These are phyloP conservation scores for Antheraea yamamai DNA, from an alignment of 2,888 invertebrate species.

Conservation along the genomic window DNA sequence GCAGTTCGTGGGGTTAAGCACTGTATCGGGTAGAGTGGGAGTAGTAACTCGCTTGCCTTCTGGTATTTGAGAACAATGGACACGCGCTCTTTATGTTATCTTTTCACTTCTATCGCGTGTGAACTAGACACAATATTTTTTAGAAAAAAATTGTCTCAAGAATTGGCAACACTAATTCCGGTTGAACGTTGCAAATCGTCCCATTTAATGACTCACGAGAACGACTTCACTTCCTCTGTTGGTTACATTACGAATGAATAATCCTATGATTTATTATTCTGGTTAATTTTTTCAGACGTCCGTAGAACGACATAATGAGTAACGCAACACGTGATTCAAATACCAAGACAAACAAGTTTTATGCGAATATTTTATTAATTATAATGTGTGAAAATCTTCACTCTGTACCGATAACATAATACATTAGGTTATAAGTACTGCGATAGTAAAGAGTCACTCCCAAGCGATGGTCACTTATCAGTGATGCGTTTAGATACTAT, in stretches of 20 bases:
- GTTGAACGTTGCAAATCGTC: background rate
- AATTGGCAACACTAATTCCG: background rate
- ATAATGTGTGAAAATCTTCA: background rate
- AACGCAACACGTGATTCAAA: background rate
- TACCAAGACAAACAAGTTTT: background rate
- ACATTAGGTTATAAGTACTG: too few species aligned
- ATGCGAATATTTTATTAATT: background rate
- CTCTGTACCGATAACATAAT: background rate
- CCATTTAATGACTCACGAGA: background rate
- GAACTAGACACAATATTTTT: background rate
- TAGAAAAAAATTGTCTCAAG: background rate
- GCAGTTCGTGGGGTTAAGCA: too few species aligned
- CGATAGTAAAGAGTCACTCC: too few species aligned
- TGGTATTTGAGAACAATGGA: too few species aligned
- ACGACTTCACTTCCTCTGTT: background rate
- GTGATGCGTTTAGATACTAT: too few species aligned
- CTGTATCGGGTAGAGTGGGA: too few species aligned
- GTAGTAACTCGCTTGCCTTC: too few species aligned
- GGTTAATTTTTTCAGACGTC: conserved; percentile 1
- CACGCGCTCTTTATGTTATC: too few species aligned
- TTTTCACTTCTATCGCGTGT: too few species aligned
- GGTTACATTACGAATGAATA: conserved; percentile 5
- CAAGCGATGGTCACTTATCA: background rate
- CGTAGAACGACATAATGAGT: background rate
- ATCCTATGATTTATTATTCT: conserved; percentile 6